phyloP scores from a whole-genome alignment of 2,113 vertebrate genomes.

The Eudyptes chrysolophus region DNA sequence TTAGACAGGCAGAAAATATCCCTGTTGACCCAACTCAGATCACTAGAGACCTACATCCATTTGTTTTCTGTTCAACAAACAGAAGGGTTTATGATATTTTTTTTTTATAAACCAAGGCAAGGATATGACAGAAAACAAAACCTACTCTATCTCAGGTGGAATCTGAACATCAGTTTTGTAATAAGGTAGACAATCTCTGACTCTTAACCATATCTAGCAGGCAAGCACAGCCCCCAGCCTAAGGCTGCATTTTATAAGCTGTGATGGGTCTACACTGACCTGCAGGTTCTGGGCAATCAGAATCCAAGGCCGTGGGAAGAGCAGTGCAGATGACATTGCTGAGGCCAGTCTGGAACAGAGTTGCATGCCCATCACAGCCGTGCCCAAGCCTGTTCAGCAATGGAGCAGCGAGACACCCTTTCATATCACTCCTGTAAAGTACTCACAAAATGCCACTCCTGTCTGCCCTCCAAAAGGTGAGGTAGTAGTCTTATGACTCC shows the following conservation, averaged over 20 bases:
- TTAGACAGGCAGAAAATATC: slow-evolving; percentile 4
- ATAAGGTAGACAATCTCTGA: not conserved
- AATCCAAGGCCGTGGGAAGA: not conserved
- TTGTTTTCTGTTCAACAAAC: not conserved
- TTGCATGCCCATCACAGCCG: not conserved
- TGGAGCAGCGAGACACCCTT: not conserved
- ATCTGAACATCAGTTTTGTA: not conserved
- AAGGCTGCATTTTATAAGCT: not conserved
- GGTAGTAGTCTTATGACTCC: not conserved
- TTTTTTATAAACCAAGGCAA: not conserved
- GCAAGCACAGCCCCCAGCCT: not conserved
- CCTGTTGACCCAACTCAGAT: not conserved
- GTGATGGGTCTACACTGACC: not conserved
- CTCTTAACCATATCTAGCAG: not conserved
- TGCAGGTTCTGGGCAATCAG: not conserved
- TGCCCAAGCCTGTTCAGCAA: not conserved
- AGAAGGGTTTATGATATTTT: not conserved
- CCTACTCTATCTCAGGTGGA: not conserved
- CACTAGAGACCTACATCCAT: not conserved
- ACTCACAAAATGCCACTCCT: not conserved
- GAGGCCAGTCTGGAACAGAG: not conserved
- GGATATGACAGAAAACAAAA: not conserved
- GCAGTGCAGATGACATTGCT: not conserved
- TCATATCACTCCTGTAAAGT: not conserved
- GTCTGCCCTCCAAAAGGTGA: not conserved